Conservation (phyloP, 1,140 invertebrate species). For the Atopsyche davidsoni region DNA sequence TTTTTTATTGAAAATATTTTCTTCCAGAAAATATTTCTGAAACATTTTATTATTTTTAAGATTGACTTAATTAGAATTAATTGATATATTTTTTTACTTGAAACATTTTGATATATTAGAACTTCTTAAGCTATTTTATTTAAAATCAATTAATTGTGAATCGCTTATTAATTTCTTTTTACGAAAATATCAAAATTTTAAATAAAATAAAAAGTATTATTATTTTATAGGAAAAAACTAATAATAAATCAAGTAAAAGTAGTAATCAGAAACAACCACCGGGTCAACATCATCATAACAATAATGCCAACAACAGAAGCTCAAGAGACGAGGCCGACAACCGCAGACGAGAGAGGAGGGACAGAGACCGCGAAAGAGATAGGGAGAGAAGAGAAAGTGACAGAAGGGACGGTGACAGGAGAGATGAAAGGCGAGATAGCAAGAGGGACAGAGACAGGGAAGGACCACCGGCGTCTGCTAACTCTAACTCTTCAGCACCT, state of each 20-base stretch:
- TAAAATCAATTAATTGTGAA: too few species aligned
- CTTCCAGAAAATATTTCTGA: too few species aligned
- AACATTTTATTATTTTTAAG: too few species aligned
- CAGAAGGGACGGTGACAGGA: slow-evolving; percentile 6
- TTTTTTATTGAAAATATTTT: too few species aligned
- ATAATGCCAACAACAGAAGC: slow-evolving; percentile 17
- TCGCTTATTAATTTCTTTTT: too few species aligned
- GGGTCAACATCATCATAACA: slow-evolving; percentile 21
- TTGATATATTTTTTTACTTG: too few species aligned
- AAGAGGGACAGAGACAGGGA: slow-evolving; percentile 22
- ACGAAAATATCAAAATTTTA: too few species aligned
- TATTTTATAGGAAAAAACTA: slow-evolving; percentile 15
- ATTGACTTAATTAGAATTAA: too few species aligned
- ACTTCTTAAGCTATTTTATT: too few species aligned
- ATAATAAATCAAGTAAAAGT: slow-evolving; percentile 15
- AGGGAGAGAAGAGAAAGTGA: slow-evolving; percentile 14
- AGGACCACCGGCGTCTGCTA: slow-evolving; percentile 10
- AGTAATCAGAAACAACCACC: slow-evolving; percentile 14
- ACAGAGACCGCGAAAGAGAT: slow-evolving; percentile 18
- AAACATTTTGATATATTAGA: too few species aligned
- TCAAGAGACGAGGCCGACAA: slow-evolving; percentile 11
- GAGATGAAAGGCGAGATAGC: slow-evolving; percentile 4
- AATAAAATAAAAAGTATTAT: too few species aligned
- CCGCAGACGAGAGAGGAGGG: slow-evolving; percentile 20
- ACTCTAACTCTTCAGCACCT: slow-evolving; percentile 4